These are phyloP conservation scores for Poecilus cupreus DNA, from an alignment of 2,888 invertebrate species.

Conservation along the genomic window DNA sequence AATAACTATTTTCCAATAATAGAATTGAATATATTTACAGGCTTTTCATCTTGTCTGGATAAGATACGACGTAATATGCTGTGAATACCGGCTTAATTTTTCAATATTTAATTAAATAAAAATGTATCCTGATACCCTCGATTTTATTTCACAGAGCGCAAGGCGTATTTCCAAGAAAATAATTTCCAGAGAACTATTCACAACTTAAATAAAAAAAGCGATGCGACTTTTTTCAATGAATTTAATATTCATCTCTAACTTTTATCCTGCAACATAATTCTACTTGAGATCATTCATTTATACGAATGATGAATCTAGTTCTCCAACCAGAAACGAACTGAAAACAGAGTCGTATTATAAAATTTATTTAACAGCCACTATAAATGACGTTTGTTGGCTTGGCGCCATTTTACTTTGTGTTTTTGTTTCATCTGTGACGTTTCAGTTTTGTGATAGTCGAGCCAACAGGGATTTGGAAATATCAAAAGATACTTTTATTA, in stretches of 20 bases:
- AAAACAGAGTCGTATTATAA: background rate
- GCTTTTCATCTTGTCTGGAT: too few relatives aligned
- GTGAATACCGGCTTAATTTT: too few relatives aligned
- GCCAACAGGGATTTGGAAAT: conserved; percentile 12
- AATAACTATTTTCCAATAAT: too few relatives aligned
- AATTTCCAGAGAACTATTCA: background rate
- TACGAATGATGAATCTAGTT: background rate
- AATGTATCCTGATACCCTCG: background rate
- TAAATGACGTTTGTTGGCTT: conserved; percentile 22
- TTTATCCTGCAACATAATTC: background rate
- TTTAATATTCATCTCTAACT: background rate
- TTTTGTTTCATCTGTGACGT: conserved; percentile 18
- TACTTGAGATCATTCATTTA: background rate
- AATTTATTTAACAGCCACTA: conserved; percentile 10
- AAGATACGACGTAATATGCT: too few relatives aligned
- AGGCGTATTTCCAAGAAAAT: background rate
- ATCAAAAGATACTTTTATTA: too few relatives aligned
- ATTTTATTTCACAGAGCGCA: background rate
- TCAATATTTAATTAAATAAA: too few relatives aligned
- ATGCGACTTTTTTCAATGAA: background rate
- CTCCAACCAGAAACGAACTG: background rate
- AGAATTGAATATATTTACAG: too few relatives aligned
- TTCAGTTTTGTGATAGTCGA: conserved; percentile 6
- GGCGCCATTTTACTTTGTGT: background rate
- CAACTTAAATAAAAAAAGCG: background rate